Evolutionary conservation across 2,888 invertebrate species (phyloP), one percentile per base, ranked within the genome.

Genomic region (Platycheirus albimanus): DNA sequence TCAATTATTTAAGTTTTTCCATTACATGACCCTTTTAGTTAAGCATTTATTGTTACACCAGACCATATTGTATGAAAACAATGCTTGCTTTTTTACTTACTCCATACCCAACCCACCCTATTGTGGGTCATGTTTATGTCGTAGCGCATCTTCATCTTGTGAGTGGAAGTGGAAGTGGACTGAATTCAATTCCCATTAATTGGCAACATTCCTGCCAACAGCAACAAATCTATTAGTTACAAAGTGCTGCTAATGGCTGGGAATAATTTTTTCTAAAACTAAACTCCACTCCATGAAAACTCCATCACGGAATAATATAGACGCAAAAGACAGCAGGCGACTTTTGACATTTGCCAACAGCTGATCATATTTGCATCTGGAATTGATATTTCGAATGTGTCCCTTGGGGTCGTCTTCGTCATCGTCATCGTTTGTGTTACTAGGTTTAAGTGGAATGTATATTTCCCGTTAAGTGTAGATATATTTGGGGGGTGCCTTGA

Each of bases 321-420:
- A 24, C n/a, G n/a, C n/a, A n/a, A n/a, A n/a, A n/a, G n/a, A n/a
- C n/a, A n/a, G n/a, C n/a, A 41, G 20, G 30, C n/a, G 76, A 71
- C 71, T 71, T 61, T 77, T 83, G 83, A 83, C 78, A 83, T 78
- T 83, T 64, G 43, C 69, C 78, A 83, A 74, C 83, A 83, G 83
- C 83, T 83, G 83, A 83, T 83, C 78, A 64, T 72, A 51, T 49
- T 58, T 64, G 49, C 83, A 83, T 83, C 72, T 78, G 83, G 83
- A 83, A 78, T 72, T 69, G 69, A 78, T 83, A 83, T 54, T 71
- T 38, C 47, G 11, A 70, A 81, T 54, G 20, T 17, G 67, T 83
- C 83, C 83, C 83, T 64, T 52, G 72, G 58, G 77, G 72, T 52
- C 49, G 38, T 8, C 28, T 10, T 36, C 19, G 13, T n/a, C 7